Evolutionary conservation across 2,888 invertebrate genomes (phyloP).

Genomic region (Campoplex capitator): DNA sequence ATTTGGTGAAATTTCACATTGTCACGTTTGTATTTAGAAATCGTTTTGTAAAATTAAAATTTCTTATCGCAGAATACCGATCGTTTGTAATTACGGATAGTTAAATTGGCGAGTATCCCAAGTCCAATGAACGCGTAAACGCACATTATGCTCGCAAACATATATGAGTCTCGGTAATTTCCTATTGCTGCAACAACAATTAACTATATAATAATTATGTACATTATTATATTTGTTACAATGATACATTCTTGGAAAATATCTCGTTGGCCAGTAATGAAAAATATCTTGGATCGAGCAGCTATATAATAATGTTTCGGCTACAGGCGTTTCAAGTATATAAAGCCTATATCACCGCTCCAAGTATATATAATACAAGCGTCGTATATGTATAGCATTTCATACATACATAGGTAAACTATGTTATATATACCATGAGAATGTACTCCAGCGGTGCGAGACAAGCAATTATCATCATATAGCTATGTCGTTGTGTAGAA

Average conservation of each 20-base stretch:
- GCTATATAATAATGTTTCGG: constrained; percentile 31
- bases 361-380: constrained; percentile 2
- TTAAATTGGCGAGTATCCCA: neutral
- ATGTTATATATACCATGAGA: constrained; percentile 29
- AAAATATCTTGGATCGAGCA: constrained; percentile 32
- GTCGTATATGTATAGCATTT: constrained; percentile 16
- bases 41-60: neutral
- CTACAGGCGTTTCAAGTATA: constrained; percentile 28
- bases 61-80: neutral
- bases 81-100: too few relatives aligned
- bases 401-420: neutral
- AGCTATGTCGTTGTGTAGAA: constrained; percentile 43
- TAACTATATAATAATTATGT: constrained; percentile 14
- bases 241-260: constrained; percentile 45
- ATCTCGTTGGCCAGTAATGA: neutral
- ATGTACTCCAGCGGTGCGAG: constrained; percentile 52
- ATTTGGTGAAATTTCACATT: neutral
- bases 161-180: neutral
- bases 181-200: constrained; percentile 10
- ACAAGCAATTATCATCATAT: constrained; percentile 59
- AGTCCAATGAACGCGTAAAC: neutral
- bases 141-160: neutral
- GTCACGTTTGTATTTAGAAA: neutral
- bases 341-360: neutral
- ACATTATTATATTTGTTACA: constrained; percentile 15